Conservation (phyloP, 2,797 vertebrate genomes). For the Artibeus lituratus region DNA sequence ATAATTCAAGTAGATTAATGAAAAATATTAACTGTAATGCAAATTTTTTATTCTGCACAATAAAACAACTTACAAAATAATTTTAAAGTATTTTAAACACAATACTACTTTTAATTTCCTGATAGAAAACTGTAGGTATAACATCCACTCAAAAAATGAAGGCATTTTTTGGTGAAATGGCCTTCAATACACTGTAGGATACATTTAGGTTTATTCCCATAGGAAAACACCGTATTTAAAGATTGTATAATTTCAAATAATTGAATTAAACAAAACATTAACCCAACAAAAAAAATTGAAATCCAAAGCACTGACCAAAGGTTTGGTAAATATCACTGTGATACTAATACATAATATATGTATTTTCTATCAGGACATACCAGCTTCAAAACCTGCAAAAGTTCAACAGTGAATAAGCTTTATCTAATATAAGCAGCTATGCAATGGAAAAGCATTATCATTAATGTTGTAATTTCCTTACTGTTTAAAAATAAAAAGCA, state of each 20-base stretch:
- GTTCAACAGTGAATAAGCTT: not conserved
- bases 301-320: not conserved
- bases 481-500: not conserved
- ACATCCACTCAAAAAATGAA: not conserved
- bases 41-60: not conserved
- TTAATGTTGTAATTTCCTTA: not conserved
- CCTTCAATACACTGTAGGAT: not conserved
- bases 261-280: not conserved
- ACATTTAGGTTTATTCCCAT: not conserved
- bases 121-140: not conserved
- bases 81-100: not conserved
- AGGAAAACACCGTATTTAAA: not conserved
- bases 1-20: not conserved
- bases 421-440: not conserved
- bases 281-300: not conserved
- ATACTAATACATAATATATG: not conserved
- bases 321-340: not conserved
- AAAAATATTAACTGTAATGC: not conserved
- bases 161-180: not conserved
- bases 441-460: not conserved
- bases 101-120: not conserved
- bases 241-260: not conserved
- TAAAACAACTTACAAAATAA: not conserved
- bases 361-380: not conserved
- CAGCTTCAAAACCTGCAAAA: not conserved